A percentile compares a stretch with the other conserved stretches of the same genome.
These are phyloP conservation scores for Homalodisca vitripennis DNA, from an alignment of 1,140 invertebrate genomes.

Conservation along the genomic window DNA sequence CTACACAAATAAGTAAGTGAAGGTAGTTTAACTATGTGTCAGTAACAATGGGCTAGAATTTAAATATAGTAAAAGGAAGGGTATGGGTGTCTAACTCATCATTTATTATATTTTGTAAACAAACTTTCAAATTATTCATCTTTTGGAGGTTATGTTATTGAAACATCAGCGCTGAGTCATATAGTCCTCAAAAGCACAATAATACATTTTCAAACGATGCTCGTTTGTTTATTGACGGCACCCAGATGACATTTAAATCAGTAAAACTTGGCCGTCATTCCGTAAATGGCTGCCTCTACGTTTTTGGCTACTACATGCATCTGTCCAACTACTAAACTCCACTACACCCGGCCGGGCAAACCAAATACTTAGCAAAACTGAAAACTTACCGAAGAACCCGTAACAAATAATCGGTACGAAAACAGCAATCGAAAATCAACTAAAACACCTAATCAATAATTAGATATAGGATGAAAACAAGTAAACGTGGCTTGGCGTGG, in stretches of 20 bases:
- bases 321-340: background rate
- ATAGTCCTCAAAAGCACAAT: no score
- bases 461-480: slow-evolving; percentile 8
- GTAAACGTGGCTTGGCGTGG: slow-evolving; percentile 1
- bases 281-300: background rate
- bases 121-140: no score
- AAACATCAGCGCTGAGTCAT: no score
- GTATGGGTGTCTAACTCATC: no score
- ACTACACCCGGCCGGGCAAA: background rate
- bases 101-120: no score
- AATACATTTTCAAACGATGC: no score
- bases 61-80: no score
- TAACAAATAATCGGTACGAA: background rate
- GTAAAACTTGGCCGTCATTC: background rate
- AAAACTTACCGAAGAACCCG: slow-evolving; percentile 12
- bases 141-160: no score
- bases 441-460: slow-evolving; percentile 7
- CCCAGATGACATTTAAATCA: slow-evolving; percentile 7
- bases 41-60: no score
- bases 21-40: no score
- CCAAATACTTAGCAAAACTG: slow-evolving; percentile 8
- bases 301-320: slow-evolving; percentile 2
- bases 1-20: no score
- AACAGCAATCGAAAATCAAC: background rate
- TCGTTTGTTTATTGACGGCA: background rate